Evolutionary conservation across 2,888 invertebrate species (phyloP).

Genomic region (Andrena trimmerana): DNA sequence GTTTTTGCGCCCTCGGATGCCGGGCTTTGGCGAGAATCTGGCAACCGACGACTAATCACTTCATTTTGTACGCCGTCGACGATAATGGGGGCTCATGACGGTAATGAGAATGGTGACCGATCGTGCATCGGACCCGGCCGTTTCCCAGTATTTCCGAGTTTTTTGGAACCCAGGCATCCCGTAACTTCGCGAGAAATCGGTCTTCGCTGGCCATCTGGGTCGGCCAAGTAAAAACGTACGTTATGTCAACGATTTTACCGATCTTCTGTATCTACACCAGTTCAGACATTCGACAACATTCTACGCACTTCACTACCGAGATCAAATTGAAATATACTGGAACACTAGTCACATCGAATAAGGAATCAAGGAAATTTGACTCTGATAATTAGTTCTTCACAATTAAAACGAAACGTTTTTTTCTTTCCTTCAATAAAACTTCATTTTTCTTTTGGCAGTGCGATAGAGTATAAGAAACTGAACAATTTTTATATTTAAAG

Average conservation of each 20-base stretch:
- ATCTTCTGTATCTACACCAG: neutral
- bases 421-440: too few species aligned
- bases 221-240: conserved; percentile 9
- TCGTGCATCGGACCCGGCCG: neutral
- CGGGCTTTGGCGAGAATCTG: conserved; percentile 36
- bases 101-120: conserved; percentile 33
- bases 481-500: too few species aligned
- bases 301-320: neutral
- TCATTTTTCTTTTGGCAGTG: too few species aligned
- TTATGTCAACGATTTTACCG: neutral
- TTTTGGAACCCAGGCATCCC: neutral
- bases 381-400: too few species aligned
- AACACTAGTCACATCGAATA: too few species aligned
- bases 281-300: neutral
- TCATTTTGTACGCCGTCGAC: conserved; percentile 54
- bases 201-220: conserved; percentile 7
- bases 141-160: conserved; percentile 10
- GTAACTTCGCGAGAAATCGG: conserved; percentile 1
- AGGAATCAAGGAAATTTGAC: too few species aligned
- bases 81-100: conserved; percentile 49
- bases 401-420: too few species aligned
- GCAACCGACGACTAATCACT: conserved; percentile 57
- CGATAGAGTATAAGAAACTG: too few species aligned
- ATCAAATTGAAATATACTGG: too few species aligned
- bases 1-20: conserved; percentile 47